Conservation (phyloP, 2,113 vertebrate species). For the Haliaeetus leucogaster region DNA sequence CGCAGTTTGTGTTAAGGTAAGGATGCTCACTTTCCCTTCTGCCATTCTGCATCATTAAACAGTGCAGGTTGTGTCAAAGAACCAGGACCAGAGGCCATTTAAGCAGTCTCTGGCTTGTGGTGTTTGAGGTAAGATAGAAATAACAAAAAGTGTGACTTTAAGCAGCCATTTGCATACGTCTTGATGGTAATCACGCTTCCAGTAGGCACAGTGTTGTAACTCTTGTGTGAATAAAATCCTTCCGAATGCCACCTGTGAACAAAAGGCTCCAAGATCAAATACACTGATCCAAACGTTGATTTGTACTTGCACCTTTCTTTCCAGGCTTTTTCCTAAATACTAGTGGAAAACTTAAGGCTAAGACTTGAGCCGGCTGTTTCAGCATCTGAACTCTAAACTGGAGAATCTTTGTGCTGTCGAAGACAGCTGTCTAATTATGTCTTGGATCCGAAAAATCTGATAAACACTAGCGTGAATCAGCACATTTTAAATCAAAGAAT, state of each 20-base stretch:
- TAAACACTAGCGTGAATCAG: background rate
- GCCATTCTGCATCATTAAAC: background rate
- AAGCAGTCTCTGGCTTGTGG: background rate
- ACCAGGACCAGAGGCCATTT: background rate
- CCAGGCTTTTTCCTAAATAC: background rate
- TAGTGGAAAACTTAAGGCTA: background rate
- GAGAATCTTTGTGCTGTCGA: constrained; percentile 20
- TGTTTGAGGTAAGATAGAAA: background rate
- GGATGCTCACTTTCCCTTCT: background rate
- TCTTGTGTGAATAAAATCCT: background rate
- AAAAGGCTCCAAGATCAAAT: background rate
- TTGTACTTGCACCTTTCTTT: background rate
- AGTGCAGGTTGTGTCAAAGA: background rate
- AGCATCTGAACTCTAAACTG: background rate
- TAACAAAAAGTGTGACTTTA: background rate
- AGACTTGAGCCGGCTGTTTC: background rate
- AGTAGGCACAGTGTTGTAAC: background rate
- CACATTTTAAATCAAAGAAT: background rate
- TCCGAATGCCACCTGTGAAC: background rate
- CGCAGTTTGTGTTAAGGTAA: background rate
- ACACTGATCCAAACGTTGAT: background rate
- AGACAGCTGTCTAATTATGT: background rate
- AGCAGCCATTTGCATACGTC: background rate
- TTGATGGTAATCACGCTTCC: background rate
- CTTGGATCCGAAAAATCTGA: background rate